Conservation (phyloP, 2,113 vertebrate species). For the Onychorhynchus coronatus region DNA sequence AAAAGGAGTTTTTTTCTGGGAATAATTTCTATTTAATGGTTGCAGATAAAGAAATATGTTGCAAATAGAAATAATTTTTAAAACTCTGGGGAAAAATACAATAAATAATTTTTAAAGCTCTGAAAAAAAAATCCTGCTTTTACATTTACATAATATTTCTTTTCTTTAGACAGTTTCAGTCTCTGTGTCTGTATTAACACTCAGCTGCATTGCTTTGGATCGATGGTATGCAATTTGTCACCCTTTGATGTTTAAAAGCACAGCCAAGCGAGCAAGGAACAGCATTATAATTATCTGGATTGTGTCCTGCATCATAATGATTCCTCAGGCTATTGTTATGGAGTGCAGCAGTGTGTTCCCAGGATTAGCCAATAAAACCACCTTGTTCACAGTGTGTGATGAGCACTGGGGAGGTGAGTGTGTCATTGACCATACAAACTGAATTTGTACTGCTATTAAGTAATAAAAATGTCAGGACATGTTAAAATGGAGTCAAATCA, state of each 20-base stretch:
- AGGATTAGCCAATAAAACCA: constrained; percentile 92
- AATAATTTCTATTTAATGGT: background rate
- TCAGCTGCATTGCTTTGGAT: constrained; percentile 96
- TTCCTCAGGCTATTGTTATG: constrained; percentile 96
- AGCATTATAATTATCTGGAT: constrained; percentile 94
- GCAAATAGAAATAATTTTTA: background rate
- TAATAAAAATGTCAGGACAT: background rate
- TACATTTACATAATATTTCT: background rate
- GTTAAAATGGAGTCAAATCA: background rate
- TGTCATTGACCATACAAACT: background rate
- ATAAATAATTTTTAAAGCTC: background rate
- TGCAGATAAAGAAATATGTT: background rate
- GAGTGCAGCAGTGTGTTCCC: constrained; percentile 90
- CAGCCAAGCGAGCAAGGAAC: constrained; percentile 89
- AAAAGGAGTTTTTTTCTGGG: background rate
- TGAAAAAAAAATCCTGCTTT: background rate
- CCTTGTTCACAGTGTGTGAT: constrained; percentile 94
- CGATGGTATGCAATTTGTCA: constrained; percentile 98
- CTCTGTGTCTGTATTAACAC: constrained; percentile 93
- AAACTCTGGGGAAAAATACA: background rate
- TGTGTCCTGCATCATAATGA: constrained; percentile 93
- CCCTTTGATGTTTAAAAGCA: constrained; percentile 97
- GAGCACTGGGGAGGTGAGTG: constrained; percentile 92
- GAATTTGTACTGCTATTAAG: background rate
- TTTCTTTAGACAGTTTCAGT: constrained; percentile 89